phyloP scores from a whole-genome alignment of 2,113 vertebrate genomes.

The Riparia riparia region DNA sequence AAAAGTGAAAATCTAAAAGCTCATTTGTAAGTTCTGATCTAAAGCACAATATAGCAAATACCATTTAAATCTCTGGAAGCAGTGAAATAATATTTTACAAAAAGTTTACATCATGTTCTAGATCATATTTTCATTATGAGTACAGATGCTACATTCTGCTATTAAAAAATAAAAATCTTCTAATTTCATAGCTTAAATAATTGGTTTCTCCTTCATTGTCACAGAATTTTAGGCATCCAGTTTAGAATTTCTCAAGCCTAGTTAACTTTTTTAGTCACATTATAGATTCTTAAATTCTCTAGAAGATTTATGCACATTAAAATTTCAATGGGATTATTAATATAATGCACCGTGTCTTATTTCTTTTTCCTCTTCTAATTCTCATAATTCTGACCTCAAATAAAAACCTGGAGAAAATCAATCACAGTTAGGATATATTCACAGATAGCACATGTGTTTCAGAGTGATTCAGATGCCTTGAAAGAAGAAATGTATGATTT shows the following conservation, averaged over 20 bases:
- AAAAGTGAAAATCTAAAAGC: neutral
- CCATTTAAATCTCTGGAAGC: neutral
- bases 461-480: neutral
- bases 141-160: no score
- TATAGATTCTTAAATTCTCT: neutral
- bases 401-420: neutral
- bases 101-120: no score
- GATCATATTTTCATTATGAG: no score
- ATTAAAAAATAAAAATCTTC: neutral
- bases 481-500: neutral
- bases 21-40: neutral
- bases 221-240: neutral
- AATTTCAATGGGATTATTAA: slow-evolving; percentile 44
- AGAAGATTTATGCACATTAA: slow-evolving; percentile 15
- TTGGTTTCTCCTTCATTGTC: neutral
- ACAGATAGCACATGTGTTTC: neutral
- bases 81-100: neutral
- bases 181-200: neutral
- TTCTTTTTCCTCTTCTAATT: slow-evolving; percentile 33
- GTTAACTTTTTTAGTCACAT: slow-evolving; percentile 12
- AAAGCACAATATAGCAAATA: neutral
- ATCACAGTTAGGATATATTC: neutral
- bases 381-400: slow-evolving; percentile 39
- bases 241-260: neutral
- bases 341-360: neutral